A percentile compares a stretch with the other conserved stretches of the same genome.
phyloP scores from a whole-genome alignment of 1,140 invertebrate species.

The Drosophila carrolli region DNA sequence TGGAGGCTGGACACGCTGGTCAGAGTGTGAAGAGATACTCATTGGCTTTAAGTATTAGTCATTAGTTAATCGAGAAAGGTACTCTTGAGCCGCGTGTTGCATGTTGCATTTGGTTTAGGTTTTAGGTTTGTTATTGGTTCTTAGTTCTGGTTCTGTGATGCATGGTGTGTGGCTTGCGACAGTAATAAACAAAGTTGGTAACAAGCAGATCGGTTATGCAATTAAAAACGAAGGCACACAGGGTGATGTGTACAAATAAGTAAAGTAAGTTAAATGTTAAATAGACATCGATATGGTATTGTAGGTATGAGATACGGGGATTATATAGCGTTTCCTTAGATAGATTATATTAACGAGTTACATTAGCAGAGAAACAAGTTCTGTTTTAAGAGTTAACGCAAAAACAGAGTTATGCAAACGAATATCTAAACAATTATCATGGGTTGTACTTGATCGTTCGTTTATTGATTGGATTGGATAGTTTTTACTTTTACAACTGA shows the following conservation, averaged over 20 bases:
- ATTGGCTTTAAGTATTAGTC: slow-evolving; percentile 56
- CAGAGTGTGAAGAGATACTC: slow-evolving; percentile 53
- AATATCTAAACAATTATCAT: slow-evolving; percentile 51
- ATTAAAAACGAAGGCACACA: slow-evolving; percentile 61
- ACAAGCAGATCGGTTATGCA: slow-evolving; percentile 74
- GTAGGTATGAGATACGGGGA: slow-evolving; percentile 50
- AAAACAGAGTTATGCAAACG: slow-evolving; percentile 60
- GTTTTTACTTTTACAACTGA: slow-evolving; percentile 21
- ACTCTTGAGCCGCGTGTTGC: slow-evolving; percentile 66
- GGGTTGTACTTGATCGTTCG: slow-evolving; percentile 7
- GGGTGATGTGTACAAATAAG: slow-evolving; percentile 58
- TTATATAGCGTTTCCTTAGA: slow-evolving; percentile 57
- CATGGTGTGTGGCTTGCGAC: slow-evolving; percentile 48
- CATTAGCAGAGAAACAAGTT: slow-evolving; percentile 64
- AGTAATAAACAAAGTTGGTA: slow-evolving; percentile 65
- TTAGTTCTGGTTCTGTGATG: slow-evolving; percentile 35
- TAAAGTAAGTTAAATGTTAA: slow-evolving; percentile 53
- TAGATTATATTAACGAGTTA: slow-evolving; percentile 62
- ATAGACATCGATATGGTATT: slow-evolving; percentile 72
- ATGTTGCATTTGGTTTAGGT: slow-evolving; percentile 38
- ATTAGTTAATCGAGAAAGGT: slow-evolving; percentile 75
- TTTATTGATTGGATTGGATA: slow-evolving; percentile 37
- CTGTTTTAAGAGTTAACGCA: slow-evolving; percentile 49
- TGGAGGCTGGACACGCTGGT: slow-evolving; percentile 13
- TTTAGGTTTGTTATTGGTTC: slow-evolving; percentile 22